Evolutionary conservation across 2,113 vertebrate genomes (phyloP), one percentile per base, ranked within the genome.

Genomic region (Burhinus oedicnemus): DNA sequence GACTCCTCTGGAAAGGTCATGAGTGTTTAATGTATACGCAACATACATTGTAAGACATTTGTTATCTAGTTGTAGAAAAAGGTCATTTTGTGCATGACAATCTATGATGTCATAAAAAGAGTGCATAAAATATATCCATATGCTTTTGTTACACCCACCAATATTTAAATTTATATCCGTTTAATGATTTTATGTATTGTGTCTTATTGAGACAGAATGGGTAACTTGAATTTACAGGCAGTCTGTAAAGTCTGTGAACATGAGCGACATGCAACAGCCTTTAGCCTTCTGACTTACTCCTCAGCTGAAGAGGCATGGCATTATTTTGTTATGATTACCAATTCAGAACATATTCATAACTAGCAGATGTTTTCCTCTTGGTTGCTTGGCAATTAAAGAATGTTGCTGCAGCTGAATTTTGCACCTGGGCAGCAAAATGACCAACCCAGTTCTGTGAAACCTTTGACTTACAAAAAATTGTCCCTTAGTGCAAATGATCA

Each of bases 361-460:
- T 54, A 96, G 71, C 88, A 96, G 95, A 96, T 97, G 93, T 94
- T 97, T 96, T 66, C 45, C 42, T 97, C 70, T 90, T 88, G 34
- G 79, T 97, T 96, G 90, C 88, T 82, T 97, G 87, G 75, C 79
- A 97, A 98, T 97, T 98, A 97, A 89, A 86, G 38, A 26, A 93
- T 87, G 45, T 87, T 95, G 51, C 57, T 93, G 86, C 82, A 97
- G 90, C 89, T 98, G 96, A 96, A 89, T 93, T 97, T 95, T 93
- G 81, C 92, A 97, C 66, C 91, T 97, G 91, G 86, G 60, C 74
- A 55, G 42, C 60, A 95, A 93, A 80, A 96, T 94, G 93, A 95
- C 89, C 83, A 85, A 79, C 80, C 4, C 11, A 34, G 29, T 75
- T 66, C 54, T 58, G 26, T 77, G 76, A 95, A 84, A 81, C 60